Conservation (phyloP, 1,140 invertebrate species). For the Pseudomyrmex flavicornis region DNA sequence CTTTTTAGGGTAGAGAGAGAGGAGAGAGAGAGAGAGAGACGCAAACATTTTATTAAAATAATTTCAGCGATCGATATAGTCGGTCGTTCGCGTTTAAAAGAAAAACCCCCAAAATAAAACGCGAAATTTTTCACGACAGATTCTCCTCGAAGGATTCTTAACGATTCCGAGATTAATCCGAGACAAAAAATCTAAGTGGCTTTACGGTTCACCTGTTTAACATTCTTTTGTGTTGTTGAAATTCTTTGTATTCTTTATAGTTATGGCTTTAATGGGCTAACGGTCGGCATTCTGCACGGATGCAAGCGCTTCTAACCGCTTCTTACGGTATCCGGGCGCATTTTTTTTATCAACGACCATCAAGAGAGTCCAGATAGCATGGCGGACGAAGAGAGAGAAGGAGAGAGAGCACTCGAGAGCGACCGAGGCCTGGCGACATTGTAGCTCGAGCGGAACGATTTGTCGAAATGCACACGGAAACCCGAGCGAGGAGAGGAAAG, state of each 20-base stretch:
- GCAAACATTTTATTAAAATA: too few relatives aligned
- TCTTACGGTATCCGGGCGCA: constrained; percentile 52
- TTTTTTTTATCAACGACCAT: constrained; percentile 30
- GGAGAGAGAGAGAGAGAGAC: too few relatives aligned
- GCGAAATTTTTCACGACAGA: too few relatives aligned
- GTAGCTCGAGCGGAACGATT: constrained; percentile 60
- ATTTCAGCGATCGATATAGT: too few relatives aligned
- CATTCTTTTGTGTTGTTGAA: not conserved
- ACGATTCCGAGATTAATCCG: not conserved
- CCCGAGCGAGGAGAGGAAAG: not conserved
- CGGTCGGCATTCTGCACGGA: constrained; percentile 32
- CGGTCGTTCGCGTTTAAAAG: too few relatives aligned
- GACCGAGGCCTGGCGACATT: constrained; percentile 13
- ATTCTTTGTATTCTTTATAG: too few relatives aligned
- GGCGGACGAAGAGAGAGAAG: not conserved
- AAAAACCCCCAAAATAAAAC: too few relatives aligned
- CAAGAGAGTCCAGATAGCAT: constrained; percentile 3
- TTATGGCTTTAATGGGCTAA: constrained; percentile 36
- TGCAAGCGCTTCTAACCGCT: constrained; percentile 26
- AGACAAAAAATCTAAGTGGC: too few relatives aligned
- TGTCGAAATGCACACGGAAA: constrained; percentile 64
- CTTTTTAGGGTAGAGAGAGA: too few relatives aligned
- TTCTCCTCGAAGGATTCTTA: not conserved
- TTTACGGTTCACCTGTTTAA: not conserved
- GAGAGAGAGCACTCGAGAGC: not conserved